Base-by-base conservation (phyloP, 2,113 vertebrate species). In the Corapipo altera region DNA sequence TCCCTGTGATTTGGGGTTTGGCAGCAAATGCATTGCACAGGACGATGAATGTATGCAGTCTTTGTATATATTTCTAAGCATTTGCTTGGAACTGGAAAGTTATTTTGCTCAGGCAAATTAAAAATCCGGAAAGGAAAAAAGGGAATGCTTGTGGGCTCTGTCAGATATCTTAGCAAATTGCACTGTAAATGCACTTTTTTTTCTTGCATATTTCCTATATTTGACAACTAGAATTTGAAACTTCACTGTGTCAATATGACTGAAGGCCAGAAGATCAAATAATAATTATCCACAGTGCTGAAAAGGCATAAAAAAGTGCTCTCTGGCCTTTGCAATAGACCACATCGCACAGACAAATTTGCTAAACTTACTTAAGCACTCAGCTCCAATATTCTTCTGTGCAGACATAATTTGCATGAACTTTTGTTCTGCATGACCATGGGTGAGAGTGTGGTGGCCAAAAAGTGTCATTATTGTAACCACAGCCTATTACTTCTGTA, bases 1-100 rank as follows among this genome's bases (percentile, higher is more conserved):
- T 91, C 39, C 55, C 79, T 91, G 83, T 74, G 79, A 95, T 93
- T 86, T 84, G 55, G 64, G 57, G 51, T 86, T 95, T 92, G 92
- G 83, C 76, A 97, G 75, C 48, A 77, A 70, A 84, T 16, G 4
- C 33, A 21, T 62, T 89, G 78, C 28, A 20, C 15, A 73, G 39
- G 64, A 80, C 0, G 3, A 76, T 39, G 59, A 91, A 80, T 86
- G 20, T 79, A 35, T 80, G 37, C 77, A 90, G 71, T 9, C 37
- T 85, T 76, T 84, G 62, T 90, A 41, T 49, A 11, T 55, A 74
- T 88, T 88, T 84, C 54, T 71, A 88, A 77, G 43, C 18, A 39
- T 86, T 92, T 85, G 17, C 41, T 86, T 81, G 51, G 16, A 88
- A 92, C 27, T 88, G 43, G 51, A 77, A 58, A 55, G 59, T 79